Percentiles rank a stretch among this genome's conserved stretches.
phyloP scores from a whole-genome alignment of 2,888 invertebrate species.

The Dyspetes luteomarginatus region DNA sequence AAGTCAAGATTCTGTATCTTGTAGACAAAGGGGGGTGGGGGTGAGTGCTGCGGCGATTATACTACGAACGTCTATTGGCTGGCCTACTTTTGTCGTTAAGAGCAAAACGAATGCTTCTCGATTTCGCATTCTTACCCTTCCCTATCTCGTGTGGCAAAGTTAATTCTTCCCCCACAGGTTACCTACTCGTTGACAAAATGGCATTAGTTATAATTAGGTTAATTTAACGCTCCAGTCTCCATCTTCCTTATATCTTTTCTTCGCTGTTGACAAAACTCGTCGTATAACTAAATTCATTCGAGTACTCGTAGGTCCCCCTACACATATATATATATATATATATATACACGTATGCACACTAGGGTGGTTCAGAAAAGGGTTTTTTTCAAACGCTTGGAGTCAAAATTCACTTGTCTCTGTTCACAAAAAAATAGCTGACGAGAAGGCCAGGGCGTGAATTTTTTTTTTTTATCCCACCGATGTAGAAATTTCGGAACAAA shows the following conservation, averaged over 20 bases:
- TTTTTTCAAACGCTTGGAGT: no score
- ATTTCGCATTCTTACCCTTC: conserved; percentile 47
- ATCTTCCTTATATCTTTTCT: conserved; percentile 8
- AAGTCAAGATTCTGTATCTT: conserved; percentile 21
- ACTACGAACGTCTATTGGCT: conserved; percentile 29
- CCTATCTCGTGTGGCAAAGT: conserved; percentile 66
- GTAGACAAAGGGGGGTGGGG: not conserved
- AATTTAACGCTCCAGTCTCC: conserved; percentile 66
- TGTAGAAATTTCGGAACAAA: no score
- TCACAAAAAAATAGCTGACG: no score
- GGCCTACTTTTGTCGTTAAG: conserved; percentile 45
- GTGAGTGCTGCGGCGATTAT: not conserved
- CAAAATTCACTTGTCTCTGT: no score
- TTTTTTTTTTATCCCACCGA: no score
- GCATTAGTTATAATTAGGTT: conserved; percentile 74
- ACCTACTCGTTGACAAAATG: conserved; percentile 74
- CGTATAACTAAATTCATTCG: conserved; percentile 70
- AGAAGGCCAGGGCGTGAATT: no score
- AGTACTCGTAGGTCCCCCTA: conserved; percentile 31
- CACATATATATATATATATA: conserved; percentile 32
- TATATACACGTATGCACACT: conserved; percentile 40
- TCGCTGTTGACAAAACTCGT: conserved; percentile 68
- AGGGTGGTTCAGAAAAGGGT: no score
- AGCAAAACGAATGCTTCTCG: conserved; percentile 18
- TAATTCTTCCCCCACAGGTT: conserved; percentile 66